Evolutionary conservation across 2,888 invertebrate species (phyloP), one percentile per base, ranked within the genome.

Genomic region (Geotrupes spiniger): DNA sequence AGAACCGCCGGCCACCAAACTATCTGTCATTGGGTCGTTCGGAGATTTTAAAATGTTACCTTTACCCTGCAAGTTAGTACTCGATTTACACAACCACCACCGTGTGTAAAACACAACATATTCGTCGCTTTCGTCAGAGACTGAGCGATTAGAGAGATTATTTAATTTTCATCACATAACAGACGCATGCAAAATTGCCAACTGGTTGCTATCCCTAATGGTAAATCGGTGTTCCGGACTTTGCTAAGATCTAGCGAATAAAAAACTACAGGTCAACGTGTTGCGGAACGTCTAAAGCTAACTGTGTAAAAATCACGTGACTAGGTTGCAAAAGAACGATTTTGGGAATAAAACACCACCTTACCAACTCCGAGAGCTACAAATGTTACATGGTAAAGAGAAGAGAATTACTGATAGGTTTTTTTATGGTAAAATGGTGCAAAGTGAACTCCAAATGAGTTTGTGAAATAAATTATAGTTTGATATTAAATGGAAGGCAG

Each of bases 1-100:
- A 49, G 69, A 67, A 59, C 66, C 66, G 60, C 64, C 62, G 52
- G 65, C 64, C 57, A 69, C 66, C 58, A 64, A 63, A 57, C 65
- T 64, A 55, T 65, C 63, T 53, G 65, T 64, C 60, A 64, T 64
- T 43, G 60, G 56, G 48, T 67, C 68, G 50, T 60, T 62, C 49
- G 71, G 63, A 47, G 70, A 64, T 64, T 73, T 73, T 66, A 73
- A 63, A 66, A 73, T 66, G 65, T 70, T 72, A 72, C 72, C 71
- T 67, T 70, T 73, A 60, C 73, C 73, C 74, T 74, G 73, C 67
- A 74, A 72, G 69, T 71, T 70, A 69, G 70, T 68, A 57, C 6
- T 21, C 6, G 3, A 21, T 21, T 21, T 21, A 66, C 53, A 53
- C 50, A 56, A 56, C 50, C 51, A 48, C 37, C 49, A 45, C 42